Percentiles rank a stretch among this genome's conserved stretches.
These are phyloP conservation scores for Henricia sp. DNA, from an alignment of 53 echinoderm and acorn worm species.

Conservation along the genomic window DNA sequence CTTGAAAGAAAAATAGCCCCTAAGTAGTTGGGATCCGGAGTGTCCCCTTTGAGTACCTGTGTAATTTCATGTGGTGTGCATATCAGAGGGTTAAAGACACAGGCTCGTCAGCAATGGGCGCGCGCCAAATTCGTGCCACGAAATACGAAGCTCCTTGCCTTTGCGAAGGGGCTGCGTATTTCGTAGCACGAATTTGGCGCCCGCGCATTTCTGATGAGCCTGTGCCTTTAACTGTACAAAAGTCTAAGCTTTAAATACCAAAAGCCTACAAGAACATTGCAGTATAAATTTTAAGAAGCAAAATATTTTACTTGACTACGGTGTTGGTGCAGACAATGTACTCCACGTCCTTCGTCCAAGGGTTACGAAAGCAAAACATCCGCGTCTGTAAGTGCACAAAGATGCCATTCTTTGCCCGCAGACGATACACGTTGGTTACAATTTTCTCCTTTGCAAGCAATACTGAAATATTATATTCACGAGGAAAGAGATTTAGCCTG, in stretches of 20 bases:
- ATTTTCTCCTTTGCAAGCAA: conserved; percentile 82
- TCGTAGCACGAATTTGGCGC: too few relatives aligned
- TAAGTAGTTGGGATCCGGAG: too few relatives aligned
- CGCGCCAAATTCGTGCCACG: too few relatives aligned
- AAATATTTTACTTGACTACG: conserved; percentile 72
- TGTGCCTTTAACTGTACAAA: not conserved
- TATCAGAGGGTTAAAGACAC: too few relatives aligned
- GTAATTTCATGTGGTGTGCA: too few relatives aligned
- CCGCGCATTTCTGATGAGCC: not conserved
- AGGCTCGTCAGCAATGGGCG: too few relatives aligned
- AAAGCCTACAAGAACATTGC: too few relatives aligned
- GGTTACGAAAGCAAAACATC: conserved; percentile 94
- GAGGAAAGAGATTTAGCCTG: not conserved
- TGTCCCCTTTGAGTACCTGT: too few relatives aligned
- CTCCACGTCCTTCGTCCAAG: conserved; percentile 96
- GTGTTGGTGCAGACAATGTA: conserved; percentile 96
- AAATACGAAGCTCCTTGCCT: too few relatives aligned
- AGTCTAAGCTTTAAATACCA: too few relatives aligned
- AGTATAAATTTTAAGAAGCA: not conserved
- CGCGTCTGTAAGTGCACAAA: conserved; percentile 78
- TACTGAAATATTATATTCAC: conserved; percentile 48
- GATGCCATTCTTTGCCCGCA: conserved; percentile 87
- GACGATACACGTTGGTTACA: conserved; percentile 72
- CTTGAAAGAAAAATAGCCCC: too few relatives aligned
- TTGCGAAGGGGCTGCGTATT: too few relatives aligned